Percentiles rank a stretch among this genome's conserved stretches.
phyloP scores from a whole-genome alignment of 2,888 invertebrate genomes.

The Synergus japonicus region DNA sequence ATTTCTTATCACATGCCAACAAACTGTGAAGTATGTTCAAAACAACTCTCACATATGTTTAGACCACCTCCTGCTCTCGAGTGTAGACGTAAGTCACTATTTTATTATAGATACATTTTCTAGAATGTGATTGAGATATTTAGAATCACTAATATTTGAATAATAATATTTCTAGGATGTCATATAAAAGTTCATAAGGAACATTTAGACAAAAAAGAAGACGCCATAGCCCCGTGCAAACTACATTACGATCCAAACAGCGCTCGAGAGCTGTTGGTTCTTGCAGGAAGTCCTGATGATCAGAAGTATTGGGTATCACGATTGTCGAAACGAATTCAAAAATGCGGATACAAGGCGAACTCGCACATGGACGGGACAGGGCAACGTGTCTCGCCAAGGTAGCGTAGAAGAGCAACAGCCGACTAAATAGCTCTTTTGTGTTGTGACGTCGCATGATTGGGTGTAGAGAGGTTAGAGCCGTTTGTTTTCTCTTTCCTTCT shows the following conservation, averaged over 20 bases:
- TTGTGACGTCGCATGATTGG: slow-evolving; percentile 74
- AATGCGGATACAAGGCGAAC: slow-evolving; percentile 94
- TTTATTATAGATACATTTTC: slow-evolving; percentile 6
- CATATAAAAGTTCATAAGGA: slow-evolving; percentile 98
- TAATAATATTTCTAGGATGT: slow-evolving; percentile 83
- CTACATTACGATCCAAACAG: slow-evolving; percentile 95
- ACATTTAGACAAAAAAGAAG: slow-evolving; percentile 92
- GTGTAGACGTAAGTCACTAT: slow-evolving; percentile 88
- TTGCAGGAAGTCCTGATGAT: slow-evolving; percentile 91
- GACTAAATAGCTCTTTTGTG: slow-evolving; percentile 74
- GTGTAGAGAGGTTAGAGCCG: slow-evolving; percentile 73
- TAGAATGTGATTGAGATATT: neutral
- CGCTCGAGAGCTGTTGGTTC: slow-evolving; percentile 94
- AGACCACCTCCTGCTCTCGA: slow-evolving; percentile 98
- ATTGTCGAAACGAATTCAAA: slow-evolving; percentile 94
- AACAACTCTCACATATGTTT: slow-evolving; percentile 98
- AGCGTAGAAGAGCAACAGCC: slow-evolving; percentile 73
- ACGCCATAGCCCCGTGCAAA: slow-evolving; percentile 96
- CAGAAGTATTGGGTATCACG: slow-evolving; percentile 96
- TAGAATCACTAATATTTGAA: neutral
- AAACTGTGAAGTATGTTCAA: slow-evolving; percentile 97
- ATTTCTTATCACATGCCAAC: slow-evolving; percentile 99
- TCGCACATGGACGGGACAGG: slow-evolving; percentile 78
- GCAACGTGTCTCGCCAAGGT: slow-evolving; percentile 86
- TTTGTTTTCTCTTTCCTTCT: slow-evolving; percentile 61